Conservation (phyloP, 23 tunicate species). For the Phallusia fumigata region DNA sequence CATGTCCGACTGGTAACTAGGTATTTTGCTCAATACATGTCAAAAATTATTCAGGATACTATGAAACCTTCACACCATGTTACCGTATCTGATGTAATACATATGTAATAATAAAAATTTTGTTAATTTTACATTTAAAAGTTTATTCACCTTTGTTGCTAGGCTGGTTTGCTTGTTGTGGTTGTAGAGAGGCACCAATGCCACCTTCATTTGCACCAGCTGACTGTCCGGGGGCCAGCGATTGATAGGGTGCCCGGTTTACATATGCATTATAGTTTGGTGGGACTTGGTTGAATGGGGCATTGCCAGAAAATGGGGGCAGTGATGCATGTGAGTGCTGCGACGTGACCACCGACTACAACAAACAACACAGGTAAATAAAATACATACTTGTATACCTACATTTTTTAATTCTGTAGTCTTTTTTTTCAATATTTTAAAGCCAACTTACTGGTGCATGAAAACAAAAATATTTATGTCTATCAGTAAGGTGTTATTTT, state of each 20-base stretch:
- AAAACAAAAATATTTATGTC: too few relatives aligned
- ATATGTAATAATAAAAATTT: too few relatives aligned
- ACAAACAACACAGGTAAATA: not conserved
- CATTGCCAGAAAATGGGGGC: slow-evolving; percentile 46
- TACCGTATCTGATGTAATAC: too few relatives aligned
- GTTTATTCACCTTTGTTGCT: not conserved
- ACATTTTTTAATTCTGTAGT: too few relatives aligned
- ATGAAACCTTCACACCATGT: too few relatives aligned
- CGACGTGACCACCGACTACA: slow-evolving; percentile 81
- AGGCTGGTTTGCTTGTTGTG: not conserved
- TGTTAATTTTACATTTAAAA: not conserved
- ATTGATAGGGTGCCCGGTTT: slow-evolving; percentile 34
- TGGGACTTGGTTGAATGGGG: slow-evolving; percentile 44
- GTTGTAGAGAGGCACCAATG: not conserved
- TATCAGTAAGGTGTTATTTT: too few relatives aligned
- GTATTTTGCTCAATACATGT: too few relatives aligned
- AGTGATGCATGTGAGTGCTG: slow-evolving; percentile 72
- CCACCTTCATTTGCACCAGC: not conserved
- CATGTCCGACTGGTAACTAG: too few relatives aligned
- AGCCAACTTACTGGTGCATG: too few relatives aligned
- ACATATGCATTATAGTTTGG: slow-evolving; percentile 27
- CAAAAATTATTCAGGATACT: too few relatives aligned
- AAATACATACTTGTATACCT: too few relatives aligned
- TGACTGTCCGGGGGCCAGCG: slow-evolving; percentile 42
- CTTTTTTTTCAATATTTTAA: too few relatives aligned